phyloP scores from a whole-genome alignment of 2,113 vertebrate species.

The Pterophyllum scalare region DNA sequence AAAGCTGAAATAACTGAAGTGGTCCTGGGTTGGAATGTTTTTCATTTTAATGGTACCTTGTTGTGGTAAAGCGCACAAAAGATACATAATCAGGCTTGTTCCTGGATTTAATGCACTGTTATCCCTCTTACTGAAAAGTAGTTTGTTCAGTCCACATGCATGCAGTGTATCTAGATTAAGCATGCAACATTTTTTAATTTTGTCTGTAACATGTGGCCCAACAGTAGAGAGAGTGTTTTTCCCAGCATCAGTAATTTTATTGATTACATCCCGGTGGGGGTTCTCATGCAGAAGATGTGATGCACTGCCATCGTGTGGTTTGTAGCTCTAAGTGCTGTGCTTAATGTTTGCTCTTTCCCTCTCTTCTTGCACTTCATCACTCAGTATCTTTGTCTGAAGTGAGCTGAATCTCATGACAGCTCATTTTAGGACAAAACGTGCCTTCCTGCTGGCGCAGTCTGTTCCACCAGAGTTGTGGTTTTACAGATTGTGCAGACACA shows the following conservation, averaged over 20 bases:
- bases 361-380: background rate
- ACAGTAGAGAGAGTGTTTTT: slow-evolving; percentile 21
- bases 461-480: background rate
- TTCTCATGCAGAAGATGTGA: slow-evolving; percentile 30
- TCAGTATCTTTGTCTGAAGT: slow-evolving; percentile 27
- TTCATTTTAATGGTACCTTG: background rate
- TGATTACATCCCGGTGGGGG: background rate
- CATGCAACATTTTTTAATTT: background rate
- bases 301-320: slow-evolving; percentile 74
- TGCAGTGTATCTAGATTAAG: background rate
- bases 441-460: background rate
- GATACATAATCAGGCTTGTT: background rate
- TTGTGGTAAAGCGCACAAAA: background rate
- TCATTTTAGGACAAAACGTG: slow-evolving; percentile 21
- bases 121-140: background rate
- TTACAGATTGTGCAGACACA: background rate
- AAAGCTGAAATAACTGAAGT: slow-evolving; percentile 30
- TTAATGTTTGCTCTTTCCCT: background rate
- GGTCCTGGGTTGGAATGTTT: background rate
- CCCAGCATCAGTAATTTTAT: slow-evolving; percentile 3
- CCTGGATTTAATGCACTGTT: background rate
- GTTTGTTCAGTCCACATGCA: background rate
- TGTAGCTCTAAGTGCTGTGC: background rate
- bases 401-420: slow-evolving; percentile 16
- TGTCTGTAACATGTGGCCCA: background rate